Evolutionary conservation across 2,888 invertebrate genomes (phyloP).

Genomic region (Aphrophora alni): DNA sequence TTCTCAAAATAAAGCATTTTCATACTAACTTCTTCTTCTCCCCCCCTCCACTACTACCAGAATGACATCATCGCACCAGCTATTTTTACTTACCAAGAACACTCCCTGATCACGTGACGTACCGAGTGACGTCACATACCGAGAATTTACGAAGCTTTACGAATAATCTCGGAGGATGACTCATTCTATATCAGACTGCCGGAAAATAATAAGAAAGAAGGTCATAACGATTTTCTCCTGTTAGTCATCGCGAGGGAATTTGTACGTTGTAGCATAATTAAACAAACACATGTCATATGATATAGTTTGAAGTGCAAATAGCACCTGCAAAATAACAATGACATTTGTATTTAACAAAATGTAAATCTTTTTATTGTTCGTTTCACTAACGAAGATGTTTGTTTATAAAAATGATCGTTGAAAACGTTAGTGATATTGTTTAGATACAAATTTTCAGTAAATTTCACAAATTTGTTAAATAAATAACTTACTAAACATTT

Average conservation of each 20-base stretch:
- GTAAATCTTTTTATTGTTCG: too few species aligned
- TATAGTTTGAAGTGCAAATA: too few species aligned
- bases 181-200: neutral
- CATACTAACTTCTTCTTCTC: slow-evolving; percentile 26
- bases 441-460: too few species aligned
- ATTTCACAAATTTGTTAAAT: too few species aligned
- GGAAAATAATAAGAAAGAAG: slow-evolving; percentile 11
- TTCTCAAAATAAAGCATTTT: slow-evolving; percentile 35
- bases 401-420: too few species aligned
- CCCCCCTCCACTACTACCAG: slow-evolving; percentile 12
- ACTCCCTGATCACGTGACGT: slow-evolving; percentile 40
- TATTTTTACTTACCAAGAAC: slow-evolving; percentile 42
- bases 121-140: slow-evolving; percentile 35
- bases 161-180: slow-evolving; percentile 6
- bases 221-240: neutral
- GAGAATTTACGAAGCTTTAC: slow-evolving; percentile 29
- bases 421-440: too few species aligned
- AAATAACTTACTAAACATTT: too few species aligned
- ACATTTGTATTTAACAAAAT: too few species aligned
- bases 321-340: too few species aligned
- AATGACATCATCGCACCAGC: slow-evolving; percentile 34
- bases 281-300: too few species aligned
- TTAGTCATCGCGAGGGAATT: neutral
- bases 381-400: too few species aligned
- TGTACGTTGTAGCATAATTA: neutral